Evolutionary conservation across 2,797 vertebrate species (phyloP), one percentile per base, ranked within the genome.

Genomic region (Forpus xanthops): DNA sequence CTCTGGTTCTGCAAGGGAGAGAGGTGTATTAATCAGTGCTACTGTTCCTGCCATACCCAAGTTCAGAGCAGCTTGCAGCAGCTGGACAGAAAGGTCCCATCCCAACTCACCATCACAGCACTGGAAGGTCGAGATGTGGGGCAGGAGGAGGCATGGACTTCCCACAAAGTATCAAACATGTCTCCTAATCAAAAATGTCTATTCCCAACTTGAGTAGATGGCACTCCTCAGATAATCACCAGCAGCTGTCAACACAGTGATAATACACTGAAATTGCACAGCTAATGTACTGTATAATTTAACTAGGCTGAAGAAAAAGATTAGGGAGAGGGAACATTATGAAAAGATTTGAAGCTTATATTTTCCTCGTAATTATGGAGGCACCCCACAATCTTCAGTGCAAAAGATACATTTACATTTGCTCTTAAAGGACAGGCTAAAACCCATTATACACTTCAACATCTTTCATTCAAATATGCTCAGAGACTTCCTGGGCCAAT

Each of bases 251-350:
- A 91, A 16, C 28, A 79, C 73, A 66, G 56, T 84, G 78, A 85
- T 90, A 86, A 88, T 47, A 61, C 19, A 56, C 1, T 4, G 10
- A 82, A 91, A 90, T 64, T 85, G 39, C 64, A 67, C 60, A 82
- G 79, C 53, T 88, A 93, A 92, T 88, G 62, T 62, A 70, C 58
- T 93, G 64, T 76, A 74, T 87, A 89, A 96, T 94, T 91, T 82
- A 94, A 83, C 20, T 53, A 84, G 58, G 66, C 58, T 72, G 66
- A 90, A 76, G 23, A 92, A 44, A 49, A 76, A 25, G 42, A 85
- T 90, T 89, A 78, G 30, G 42, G 15, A 91, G 31, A 70, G 30
- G 28, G 30, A 88, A 83, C 41, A 71, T 87, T 64, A 84, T 58
- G 56, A 90, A 89, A 90, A 92, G 58, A 89, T 85, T 68, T 75